Evolutionary conservation across 2,888 invertebrate genomes (phyloP).

Genomic region (Drosophila ustulata): DNA sequence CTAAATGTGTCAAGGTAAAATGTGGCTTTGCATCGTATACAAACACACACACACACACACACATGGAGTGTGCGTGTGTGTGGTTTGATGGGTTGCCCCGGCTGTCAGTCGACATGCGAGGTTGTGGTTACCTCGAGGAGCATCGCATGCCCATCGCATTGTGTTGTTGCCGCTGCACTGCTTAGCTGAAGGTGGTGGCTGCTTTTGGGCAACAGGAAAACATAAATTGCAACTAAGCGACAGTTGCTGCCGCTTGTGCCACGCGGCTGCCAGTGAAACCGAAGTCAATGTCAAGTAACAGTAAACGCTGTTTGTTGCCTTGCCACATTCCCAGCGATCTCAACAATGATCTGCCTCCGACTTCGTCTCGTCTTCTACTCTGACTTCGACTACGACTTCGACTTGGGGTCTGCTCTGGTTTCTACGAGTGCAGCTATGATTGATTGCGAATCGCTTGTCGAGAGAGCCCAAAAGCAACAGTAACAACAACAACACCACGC

Average conservation of each 20-base stretch:
- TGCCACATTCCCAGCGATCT: conserved; percentile 1
- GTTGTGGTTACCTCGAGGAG: conserved; percentile 41
- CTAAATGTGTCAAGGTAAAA: conserved; percentile 76
- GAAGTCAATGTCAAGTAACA: conserved; percentile 62
- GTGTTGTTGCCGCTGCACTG: conserved; percentile 27
- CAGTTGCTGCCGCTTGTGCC: conserved; percentile 47
- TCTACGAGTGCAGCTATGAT: conserved; percentile 58
- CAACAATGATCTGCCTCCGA: background rate
- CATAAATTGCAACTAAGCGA: conserved; percentile 75
- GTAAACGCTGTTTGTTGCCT: conserved; percentile 41
- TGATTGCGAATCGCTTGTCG: conserved; percentile 49
- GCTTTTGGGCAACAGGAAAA: conserved; percentile 70
- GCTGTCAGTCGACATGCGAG: conserved; percentile 39
- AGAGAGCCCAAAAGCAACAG: conserved; percentile 15
- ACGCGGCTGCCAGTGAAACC: conserved; percentile 46
- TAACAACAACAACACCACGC: conserved; percentile 30
- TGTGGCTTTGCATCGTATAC: conserved; percentile 45
- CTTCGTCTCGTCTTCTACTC: background rate
- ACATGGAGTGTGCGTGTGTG: background rate
- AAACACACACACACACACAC: background rate
- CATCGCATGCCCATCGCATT: conserved; percentile 42
- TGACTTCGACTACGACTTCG: background rate
- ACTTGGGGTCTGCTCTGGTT: conserved; percentile 21
- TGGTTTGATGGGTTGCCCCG: conserved; percentile 25
- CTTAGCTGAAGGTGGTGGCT: conserved; percentile 47